phyloP scores from a whole-genome alignment of 2,888 invertebrate genomes.

The Stenurella melanura region DNA sequence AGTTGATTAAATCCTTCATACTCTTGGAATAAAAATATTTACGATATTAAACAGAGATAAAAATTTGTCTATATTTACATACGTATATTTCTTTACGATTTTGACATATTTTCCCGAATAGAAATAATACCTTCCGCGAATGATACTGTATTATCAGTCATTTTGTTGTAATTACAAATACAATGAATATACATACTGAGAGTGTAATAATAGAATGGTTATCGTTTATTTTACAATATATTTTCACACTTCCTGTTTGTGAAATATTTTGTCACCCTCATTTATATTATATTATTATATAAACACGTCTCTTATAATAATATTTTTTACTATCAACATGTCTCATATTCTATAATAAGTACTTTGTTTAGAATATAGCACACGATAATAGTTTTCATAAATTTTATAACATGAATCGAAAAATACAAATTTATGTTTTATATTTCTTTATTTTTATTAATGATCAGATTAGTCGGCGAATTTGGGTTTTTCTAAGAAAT shows the following conservation, averaged over 20 bases:
- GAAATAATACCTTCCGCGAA: neutral
- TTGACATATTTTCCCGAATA: neutral
- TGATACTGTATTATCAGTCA: neutral
- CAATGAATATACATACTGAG: neutral
- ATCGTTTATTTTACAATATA: conserved; percentile 2
- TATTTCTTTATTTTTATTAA: no score
- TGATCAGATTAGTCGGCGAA: no score
- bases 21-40: no score
- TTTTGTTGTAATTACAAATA: neutral
- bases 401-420: neutral
- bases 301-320: neutral
- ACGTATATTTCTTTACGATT: neutral
- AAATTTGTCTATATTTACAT: no score
- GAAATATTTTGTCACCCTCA: conserved; percentile 1
- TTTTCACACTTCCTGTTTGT: conserved; percentile 1
- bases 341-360: neutral
- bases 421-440: no score
- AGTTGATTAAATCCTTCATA: no score
- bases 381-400: neutral
- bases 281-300: conserved; percentile 2
- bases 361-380: neutral
- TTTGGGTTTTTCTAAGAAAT: no score
- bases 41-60: no score
- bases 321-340: conserved; percentile 7
- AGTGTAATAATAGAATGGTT: neutral